Base-by-base conservation (phyloP, 2,113 vertebrate genomes). In the Columbina picui region DNA sequence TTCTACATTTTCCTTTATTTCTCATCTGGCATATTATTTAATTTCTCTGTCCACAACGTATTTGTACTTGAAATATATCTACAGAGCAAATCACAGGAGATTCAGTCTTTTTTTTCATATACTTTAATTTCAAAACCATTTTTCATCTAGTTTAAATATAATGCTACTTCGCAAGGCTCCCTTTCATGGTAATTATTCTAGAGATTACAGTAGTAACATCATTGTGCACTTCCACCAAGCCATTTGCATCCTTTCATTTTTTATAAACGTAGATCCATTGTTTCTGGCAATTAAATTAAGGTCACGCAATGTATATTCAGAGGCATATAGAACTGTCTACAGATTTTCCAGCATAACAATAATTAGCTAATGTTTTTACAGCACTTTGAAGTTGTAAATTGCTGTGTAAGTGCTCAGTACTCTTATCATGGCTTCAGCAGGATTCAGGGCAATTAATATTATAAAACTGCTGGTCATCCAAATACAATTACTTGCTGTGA, bases 401-500 rank as follows among this genome's bases (percentile, higher is more conserved):
- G 55, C 71, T 93, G 82, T 57, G 70, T 87, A 85, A 93, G 82
- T 94, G 85, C 84, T 87, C 75, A 36, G 82, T 67, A 61, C 76
- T 96, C 82, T 95, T 85, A 91, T 38, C 63, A 16, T 71, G 56
- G 81, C 36, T 93, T 86, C 77, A 82, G 76, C 73, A 93, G 88
- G 83, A 94, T 78, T 94, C 57, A 86, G 88, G 56, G 74, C 61
- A 94, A 95, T 94, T 92, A 91, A 84, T 92, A 95, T 30, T 71
- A 56, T 86, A 67, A 89, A 82, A 60, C 55, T 61, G 67, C 75
- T 92, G 95, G 89, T 90, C 94, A 95, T 96, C 96, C 91, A 94
- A 95, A 82, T 71, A 93, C 59, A 32, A 96, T 93, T 85, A 69
- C 94, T 87, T 91, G 93, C 98, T 96, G 94, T 60, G 97, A 96